phyloP scores from a whole-genome alignment of 92 coral and sea anemone genomes.

The Epizoanthus ramosus region DNA sequence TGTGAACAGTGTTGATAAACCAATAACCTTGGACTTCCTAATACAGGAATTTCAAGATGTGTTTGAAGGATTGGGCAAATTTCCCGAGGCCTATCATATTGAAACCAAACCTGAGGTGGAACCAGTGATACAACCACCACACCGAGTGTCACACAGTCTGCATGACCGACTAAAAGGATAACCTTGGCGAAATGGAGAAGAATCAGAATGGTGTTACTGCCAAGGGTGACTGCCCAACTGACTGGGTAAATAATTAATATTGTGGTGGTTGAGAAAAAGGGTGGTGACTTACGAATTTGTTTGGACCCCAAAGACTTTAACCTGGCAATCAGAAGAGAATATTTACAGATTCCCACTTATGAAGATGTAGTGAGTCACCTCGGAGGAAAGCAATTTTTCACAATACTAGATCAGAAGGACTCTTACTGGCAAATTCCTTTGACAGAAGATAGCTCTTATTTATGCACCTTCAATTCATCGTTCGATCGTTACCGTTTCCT shows the following conservation, averaged over 20 bases:
- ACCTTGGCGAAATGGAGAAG: constrained; percentile 36
- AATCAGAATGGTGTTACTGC: constrained; percentile 18
- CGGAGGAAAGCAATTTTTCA: constrained; percentile 39
- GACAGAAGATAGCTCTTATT: constrained; percentile 50
- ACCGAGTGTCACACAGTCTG: constrained; percentile 33
- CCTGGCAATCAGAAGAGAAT: constrained; percentile 23
- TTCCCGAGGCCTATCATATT: constrained; percentile 16
- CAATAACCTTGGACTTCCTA: constrained; percentile 27
- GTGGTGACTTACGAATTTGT: constrained; percentile 20
- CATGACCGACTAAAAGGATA: constrained; percentile 14
- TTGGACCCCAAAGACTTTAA: constrained; percentile 36
- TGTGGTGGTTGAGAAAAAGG: constrained; percentile 17
- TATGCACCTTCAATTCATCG: constrained; percentile 59
- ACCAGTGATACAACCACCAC: constrained; percentile 28
- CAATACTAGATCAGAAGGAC: constrained; percentile 50
- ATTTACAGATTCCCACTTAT: constrained; percentile 37
- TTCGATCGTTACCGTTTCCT: constrained; percentile 46
- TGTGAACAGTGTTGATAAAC: constrained; percentile 16
- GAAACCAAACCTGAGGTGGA: constrained; percentile 15
- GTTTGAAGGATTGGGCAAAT: constrained; percentile 32
- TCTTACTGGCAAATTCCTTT: constrained; percentile 58
- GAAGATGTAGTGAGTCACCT: constrained; percentile 42
- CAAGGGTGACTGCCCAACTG: constrained; percentile 35
- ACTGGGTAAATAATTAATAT: constrained; percentile 23
- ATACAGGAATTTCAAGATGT: constrained; percentile 34